Percentiles rank a stretch among this genome's conserved stretches.
Evolutionary conservation across 2,113 vertebrate genomes (phyloP).

Genomic region (Callaeas wilsoni): DNA sequence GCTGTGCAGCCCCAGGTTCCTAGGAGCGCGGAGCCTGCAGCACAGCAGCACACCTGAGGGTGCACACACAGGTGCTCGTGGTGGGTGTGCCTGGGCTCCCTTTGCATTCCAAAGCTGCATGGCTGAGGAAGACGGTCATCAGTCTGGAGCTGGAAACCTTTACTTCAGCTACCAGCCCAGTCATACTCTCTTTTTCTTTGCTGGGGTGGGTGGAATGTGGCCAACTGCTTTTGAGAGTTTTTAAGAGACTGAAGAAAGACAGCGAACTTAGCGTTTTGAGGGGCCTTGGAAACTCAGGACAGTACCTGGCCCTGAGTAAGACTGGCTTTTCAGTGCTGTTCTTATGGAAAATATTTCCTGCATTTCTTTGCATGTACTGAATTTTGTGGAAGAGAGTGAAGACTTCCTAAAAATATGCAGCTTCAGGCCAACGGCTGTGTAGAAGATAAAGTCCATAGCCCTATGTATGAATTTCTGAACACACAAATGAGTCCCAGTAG

Average conservation of each 20-base stretch:
- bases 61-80: background rate
- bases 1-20: background rate
- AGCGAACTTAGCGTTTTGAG: background rate
- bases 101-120: background rate
- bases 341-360: background rate
- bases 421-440: background rate
- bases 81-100: background rate
- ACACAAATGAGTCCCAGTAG: accelerated
- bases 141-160: background rate
- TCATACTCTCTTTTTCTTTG: accelerated
- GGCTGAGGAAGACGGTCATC: background rate
- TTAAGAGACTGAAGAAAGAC: background rate
- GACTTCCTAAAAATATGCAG: background rate
- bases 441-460: background rate
- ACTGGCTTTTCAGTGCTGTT: background rate
- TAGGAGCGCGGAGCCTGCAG: background rate
- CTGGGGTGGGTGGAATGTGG: background rate
- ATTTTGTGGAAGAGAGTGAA: background rate
- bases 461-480: background rate
- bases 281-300: background rate
- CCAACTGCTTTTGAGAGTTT: background rate
- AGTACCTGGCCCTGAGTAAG: background rate
- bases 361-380: background rate
- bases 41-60: background rate
- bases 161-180: background rate